Percentiles rank a stretch among this genome's conserved stretches.
These are phyloP conservation scores for Periophthalmus magnuspinnatus DNA, from an alignment of 2,797 vertebrate species.

Conservation along the genomic window DNA sequence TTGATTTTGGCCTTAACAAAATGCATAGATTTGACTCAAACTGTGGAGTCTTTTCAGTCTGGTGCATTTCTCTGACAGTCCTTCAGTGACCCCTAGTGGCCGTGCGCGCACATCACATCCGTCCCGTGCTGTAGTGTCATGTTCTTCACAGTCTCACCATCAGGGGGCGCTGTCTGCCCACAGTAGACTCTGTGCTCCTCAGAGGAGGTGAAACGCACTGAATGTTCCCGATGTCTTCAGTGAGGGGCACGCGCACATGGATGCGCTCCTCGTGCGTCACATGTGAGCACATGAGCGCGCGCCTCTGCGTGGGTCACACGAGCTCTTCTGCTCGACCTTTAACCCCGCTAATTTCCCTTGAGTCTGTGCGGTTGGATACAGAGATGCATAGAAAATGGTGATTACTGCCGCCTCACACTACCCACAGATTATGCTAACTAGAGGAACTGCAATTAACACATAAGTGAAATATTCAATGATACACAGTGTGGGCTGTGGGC, in stretches of 20 bases:
- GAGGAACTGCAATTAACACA: constrained; percentile 63
- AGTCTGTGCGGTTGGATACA: constrained; percentile 22
- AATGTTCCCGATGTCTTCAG: constrained; percentile 68
- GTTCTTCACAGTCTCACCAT: constrained; percentile 25
- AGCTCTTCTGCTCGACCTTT: constrained; percentile 54
- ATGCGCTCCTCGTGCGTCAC: constrained; percentile 57
- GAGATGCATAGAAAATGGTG: constrained; percentile 58
- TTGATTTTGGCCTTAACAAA: no score
- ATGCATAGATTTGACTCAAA: no score
- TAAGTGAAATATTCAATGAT: constrained; percentile 42
- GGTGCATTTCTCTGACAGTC: constrained; percentile 30
- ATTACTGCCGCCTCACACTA: constrained; percentile 58
- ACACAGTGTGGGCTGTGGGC: constrained; percentile 26
- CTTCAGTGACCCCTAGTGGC: constrained; percentile 62
- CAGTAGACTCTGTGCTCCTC: constrained; percentile 24
- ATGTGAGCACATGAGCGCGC: constrained; percentile 53
- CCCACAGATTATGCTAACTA: constrained; percentile 69
- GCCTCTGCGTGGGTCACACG: constrained; percentile 57
- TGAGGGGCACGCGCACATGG: constrained; percentile 58
- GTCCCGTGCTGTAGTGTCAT: neutral
- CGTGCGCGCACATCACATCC: neutral
- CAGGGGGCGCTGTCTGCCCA: constrained; percentile 54
- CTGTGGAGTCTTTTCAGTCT: neutral
- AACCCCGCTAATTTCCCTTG: constrained; percentile 69
- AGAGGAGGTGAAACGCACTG: constrained; percentile 62